A percentile compares a stretch with the other conserved stretches of the same genome.
Conservation (phyloP, 2,888 invertebrate genomes). For the Drosophila lutescens region DNA sequence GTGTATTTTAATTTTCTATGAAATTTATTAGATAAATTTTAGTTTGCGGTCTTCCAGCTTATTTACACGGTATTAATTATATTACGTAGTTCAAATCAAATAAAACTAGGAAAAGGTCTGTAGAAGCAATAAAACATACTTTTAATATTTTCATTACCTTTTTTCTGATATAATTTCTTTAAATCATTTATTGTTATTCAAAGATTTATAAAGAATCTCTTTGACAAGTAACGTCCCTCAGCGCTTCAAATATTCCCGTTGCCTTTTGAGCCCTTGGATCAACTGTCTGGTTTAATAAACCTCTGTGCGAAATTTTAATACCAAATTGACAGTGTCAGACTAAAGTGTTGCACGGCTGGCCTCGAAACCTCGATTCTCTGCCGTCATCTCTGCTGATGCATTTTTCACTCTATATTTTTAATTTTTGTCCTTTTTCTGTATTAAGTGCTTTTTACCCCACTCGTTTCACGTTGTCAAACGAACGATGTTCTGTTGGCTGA, state of each 20-base stretch:
- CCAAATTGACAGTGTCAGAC: constrained; percentile 55
- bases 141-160: too few species aligned
- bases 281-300: constrained; percentile 46
- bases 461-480: constrained; percentile 51
- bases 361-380: constrained; percentile 31
- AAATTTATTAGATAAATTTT: too few species aligned
- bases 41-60: too few species aligned
- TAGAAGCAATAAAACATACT: too few species aligned
- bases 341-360: constrained; percentile 47
- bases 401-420: constrained; percentile 32
- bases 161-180: too few species aligned
- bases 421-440: constrained; percentile 50
- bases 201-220: not conserved
- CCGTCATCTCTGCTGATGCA: constrained; percentile 15
- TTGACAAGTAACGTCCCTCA: not conserved
- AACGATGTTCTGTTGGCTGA: constrained; percentile 46
- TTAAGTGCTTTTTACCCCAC: constrained; percentile 9
- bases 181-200: not conserved
- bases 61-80: too few species aligned
- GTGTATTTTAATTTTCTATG: too few species aligned
- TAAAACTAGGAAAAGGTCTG: too few species aligned
- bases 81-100: too few species aligned
- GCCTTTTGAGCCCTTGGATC: constrained; percentile 18
- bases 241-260: not conserved
- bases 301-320: constrained; percentile 60